Conservation (phyloP, 92 coral and sea anemone genomes). For the Actinostola sp. region DNA sequence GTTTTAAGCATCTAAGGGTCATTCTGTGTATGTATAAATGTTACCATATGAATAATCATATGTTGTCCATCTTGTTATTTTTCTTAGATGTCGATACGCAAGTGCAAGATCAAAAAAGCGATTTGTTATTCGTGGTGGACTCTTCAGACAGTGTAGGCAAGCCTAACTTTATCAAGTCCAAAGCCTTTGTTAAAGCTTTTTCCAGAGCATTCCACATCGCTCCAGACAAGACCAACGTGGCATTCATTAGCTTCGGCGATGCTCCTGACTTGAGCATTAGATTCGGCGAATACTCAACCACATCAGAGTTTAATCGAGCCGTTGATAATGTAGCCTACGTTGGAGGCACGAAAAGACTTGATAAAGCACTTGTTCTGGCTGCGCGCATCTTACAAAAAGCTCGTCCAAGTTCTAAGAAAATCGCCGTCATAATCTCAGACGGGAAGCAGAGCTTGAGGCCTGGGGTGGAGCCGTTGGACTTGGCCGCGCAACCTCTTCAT, state of each 20-base stretch:
- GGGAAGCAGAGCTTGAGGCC: constrained; percentile 59
- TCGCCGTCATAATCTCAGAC: constrained; percentile 69
- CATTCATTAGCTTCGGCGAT: constrained; percentile 69
- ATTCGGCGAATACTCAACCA: constrained; percentile 59
- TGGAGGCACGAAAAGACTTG: constrained; percentile 64
- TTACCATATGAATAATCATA: too few species aligned
- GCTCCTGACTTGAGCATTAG: constrained; percentile 47
- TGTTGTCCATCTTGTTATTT: too few species aligned
- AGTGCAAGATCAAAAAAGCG: constrained; percentile 53
- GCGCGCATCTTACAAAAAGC: constrained; percentile 58
- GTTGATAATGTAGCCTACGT: constrained; percentile 53
- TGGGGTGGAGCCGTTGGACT: constrained; percentile 61
- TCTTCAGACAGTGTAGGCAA: constrained; percentile 65
- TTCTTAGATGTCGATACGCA: too few species aligned
- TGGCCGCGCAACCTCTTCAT: constrained; percentile 58
- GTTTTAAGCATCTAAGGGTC: too few species aligned
- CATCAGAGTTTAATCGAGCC: constrained; percentile 51
- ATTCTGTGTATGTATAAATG: too few species aligned
- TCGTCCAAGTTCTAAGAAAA: constrained; percentile 60
- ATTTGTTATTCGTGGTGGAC: constrained; percentile 70
- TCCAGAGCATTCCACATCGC: constrained; percentile 57
- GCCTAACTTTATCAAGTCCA: constrained; percentile 61
- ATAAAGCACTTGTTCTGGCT: constrained; percentile 53
- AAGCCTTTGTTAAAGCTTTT: constrained; percentile 74
- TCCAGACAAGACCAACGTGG: constrained; percentile 67